Base-by-base conservation (phyloP, 2,797 vertebrate species). In the Echiichthys vipera region DNA sequence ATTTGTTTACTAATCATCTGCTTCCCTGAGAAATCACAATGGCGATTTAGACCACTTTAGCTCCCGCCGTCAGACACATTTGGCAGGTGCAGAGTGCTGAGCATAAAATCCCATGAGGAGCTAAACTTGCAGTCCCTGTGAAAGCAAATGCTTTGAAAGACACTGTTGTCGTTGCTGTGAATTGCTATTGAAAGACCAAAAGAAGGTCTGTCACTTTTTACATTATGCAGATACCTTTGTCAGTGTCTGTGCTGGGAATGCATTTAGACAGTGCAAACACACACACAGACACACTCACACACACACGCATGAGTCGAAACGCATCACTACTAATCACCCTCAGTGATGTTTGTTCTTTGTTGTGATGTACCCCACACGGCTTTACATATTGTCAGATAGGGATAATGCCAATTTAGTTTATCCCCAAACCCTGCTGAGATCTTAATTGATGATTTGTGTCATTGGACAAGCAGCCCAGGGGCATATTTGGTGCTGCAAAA, bases 391-490 rank as follows among this genome's bases (percentile, higher is more conserved):
- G 82, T 86, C 77, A 89, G 90, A 92, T 88, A 81, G 83, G 80
- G 83, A 91, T 88, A 85, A 90, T 91, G 89, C 86, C 92, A 94
- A 94, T 94, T 95, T 93, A 92, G 93, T 93, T 91, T 92, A 88
- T 84, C 83, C 89, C 77, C 74, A 86, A 92, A 90, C 84, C 94
- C 94, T 90, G 93, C 94, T 95, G 94, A 90, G 94, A 94, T 94
- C 91, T 93, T 95, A 95, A 95, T 95, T 95, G 94, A 94, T 95
- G 94, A 95, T 95, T 94, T 94, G 94, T 95, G 93, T 95, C 92
- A 91, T 93, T 94, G 94, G 94, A 95, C 92, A 94, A 92, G 90
- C 90, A 93, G 93, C 94, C 93, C 77, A 22, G 89, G 92, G 94
- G 93, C 92, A 91, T 80, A 88, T 92, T 89, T 85, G 69, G 74